A percentile compares a stretch with the other conserved stretches of the same genome.
Evolutionary conservation across 2,797 vertebrate genomes (phyloP).

Genomic region (Paedocypris micromegethes): DNA sequence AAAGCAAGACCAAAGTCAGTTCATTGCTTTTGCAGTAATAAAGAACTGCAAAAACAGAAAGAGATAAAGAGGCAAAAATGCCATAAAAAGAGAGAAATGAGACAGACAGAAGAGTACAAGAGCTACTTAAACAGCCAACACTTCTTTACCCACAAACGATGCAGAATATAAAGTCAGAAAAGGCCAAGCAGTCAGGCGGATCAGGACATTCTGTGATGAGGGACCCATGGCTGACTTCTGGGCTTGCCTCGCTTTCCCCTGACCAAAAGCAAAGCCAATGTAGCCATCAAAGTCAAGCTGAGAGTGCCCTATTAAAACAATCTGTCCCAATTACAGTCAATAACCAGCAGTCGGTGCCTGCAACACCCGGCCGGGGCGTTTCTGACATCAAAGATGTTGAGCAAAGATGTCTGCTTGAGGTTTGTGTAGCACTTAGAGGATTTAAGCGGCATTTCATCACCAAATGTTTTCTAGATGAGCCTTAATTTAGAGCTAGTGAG

Average conservation of each 20-base stretch:
- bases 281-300: slow-evolving; percentile 65
- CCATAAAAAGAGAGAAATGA: slow-evolving; percentile 13
- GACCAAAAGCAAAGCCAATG: slow-evolving; percentile 43
- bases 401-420: slow-evolving; percentile 52
- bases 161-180: slow-evolving; percentile 73
- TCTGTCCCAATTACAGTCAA: slow-evolving; percentile 72
- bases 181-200: slow-evolving; percentile 79
- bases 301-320: slow-evolving; percentile 60
- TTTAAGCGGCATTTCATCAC: slow-evolving; percentile 61
- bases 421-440: slow-evolving; percentile 61
- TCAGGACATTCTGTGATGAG: slow-evolving; percentile 88
- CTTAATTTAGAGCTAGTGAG: slow-evolving; percentile 56
- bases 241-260: slow-evolving; percentile 45
- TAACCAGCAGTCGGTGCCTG: slow-evolving; percentile 58
- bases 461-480: slow-evolving; percentile 71
- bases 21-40: too few species aligned
- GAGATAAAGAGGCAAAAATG: slow-evolving; percentile 2
- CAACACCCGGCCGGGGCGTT: slow-evolving; percentile 55
- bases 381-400: slow-evolving; percentile 62
- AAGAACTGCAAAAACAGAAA: background rate
- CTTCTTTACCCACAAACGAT: slow-evolving; percentile 75
- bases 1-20: slow-evolving; percentile 19
- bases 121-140: slow-evolving; percentile 83
- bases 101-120: slow-evolving; percentile 79
- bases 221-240: slow-evolving; percentile 56